These are phyloP conservation scores for Augochlora pura DNA, from an alignment of 1,140 invertebrate genomes.

Conservation along the genomic window DNA sequence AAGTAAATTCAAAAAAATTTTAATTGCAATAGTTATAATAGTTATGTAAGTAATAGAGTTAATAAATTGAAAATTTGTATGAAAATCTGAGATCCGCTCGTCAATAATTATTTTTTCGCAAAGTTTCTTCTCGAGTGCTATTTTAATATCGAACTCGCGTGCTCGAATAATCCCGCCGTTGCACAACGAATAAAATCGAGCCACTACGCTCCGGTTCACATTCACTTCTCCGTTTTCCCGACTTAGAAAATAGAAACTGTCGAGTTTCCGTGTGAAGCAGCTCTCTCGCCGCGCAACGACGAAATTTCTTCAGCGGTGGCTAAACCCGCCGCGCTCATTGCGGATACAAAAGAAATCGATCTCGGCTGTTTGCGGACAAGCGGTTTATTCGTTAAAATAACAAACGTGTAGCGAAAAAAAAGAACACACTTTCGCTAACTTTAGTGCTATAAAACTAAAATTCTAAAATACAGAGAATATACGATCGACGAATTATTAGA, in stretches of 20 bases:
- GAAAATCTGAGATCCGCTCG: no score
- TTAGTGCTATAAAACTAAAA: no score
- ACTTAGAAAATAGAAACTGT: slow-evolving; percentile 7
- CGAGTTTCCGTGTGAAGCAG: slow-evolving; percentile 2
- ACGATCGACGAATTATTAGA: no score
- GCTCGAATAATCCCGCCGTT: slow-evolving; percentile 3
- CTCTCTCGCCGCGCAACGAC: background rate
- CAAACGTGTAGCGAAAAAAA: no score
- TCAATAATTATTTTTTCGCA: background rate
- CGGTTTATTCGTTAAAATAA: no score
- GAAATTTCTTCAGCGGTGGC: background rate
- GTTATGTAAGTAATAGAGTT: no score
- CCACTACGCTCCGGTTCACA: background rate
- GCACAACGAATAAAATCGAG: slow-evolving; percentile 12
- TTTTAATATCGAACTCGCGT: slow-evolving; percentile 18
- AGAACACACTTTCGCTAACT: no score
- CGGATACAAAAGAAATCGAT: background rate
- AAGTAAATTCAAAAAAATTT: no score
- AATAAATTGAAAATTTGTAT: no score
- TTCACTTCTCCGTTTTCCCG: slow-evolving; percentile 5
- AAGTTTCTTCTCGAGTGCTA: background rate
- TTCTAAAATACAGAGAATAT: no score
- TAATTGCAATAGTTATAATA: no score
- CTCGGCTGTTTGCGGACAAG: no score
- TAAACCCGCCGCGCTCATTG: background rate